These are phyloP conservation scores for Macrotrachela quadricornifera DNA, from an alignment of 1,140 invertebrate genomes.

Conservation along the genomic window DNA sequence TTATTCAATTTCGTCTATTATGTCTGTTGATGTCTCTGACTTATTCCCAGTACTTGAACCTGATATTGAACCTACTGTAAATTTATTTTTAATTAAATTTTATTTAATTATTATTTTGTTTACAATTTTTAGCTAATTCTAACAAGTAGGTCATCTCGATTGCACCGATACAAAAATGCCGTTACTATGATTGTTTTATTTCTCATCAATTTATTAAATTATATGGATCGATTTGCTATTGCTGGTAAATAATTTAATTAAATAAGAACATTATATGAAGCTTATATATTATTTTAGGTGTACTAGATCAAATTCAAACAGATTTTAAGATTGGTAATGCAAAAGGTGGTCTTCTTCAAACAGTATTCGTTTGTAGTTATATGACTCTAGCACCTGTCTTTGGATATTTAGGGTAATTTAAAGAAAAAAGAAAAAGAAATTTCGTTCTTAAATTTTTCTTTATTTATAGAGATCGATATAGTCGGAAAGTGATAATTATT, in stretches of 20 bases:
- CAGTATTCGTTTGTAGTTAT: constrained; percentile 79
- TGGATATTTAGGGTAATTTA: constrained; percentile 57
- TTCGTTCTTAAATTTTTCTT: too few species aligned
- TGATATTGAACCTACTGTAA: too few species aligned
- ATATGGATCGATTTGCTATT: constrained; percentile 6
- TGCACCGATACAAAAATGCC: not conserved
- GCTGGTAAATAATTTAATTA: not conserved
- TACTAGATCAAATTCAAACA: constrained; percentile 51
- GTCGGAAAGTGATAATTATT: constrained; percentile 64
- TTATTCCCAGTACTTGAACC: too few species aligned
- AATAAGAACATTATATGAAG: too few species aligned
- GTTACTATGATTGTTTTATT: constrained; percentile 1
- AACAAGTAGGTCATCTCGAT: too few species aligned
- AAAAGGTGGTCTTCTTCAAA: constrained; percentile 65
- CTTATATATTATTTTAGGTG: constrained; percentile 39
- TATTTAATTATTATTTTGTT: too few species aligned
- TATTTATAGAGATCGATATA: constrained; percentile 52
- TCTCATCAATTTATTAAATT: constrained; percentile 7
- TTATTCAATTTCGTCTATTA: too few species aligned
- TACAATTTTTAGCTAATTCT: too few species aligned
- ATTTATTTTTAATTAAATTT: too few species aligned
- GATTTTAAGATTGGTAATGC: constrained; percentile 52
- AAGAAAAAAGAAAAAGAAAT: too few species aligned
- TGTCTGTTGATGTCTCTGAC: too few species aligned
- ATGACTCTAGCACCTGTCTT: constrained; percentile 93